These are phyloP conservation scores for Ciona savignyi DNA, from an alignment of 23 tunicate species.

Conservation along the genomic window DNA sequence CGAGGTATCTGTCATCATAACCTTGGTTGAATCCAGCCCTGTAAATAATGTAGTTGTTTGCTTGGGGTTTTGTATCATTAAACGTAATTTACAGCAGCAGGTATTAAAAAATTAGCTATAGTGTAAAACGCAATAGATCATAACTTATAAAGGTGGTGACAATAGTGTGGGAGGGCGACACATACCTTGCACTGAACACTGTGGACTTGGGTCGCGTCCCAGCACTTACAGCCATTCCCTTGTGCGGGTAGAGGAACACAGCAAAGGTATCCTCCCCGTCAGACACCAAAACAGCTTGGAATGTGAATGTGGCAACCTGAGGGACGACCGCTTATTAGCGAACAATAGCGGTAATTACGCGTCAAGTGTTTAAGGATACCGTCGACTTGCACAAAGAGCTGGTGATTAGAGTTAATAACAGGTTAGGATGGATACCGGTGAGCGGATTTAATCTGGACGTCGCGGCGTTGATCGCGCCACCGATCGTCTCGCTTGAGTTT, in stretches of 20 bases:
- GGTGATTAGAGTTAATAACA: background rate
- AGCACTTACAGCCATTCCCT: slow-evolving; percentile 37
- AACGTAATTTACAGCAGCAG: too few species aligned
- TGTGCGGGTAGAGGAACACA: slow-evolving; percentile 67
- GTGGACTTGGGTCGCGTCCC: slow-evolving; percentile 12
- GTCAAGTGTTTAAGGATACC: background rate
- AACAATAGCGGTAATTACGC: background rate
- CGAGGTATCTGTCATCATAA: slow-evolving; percentile 26
- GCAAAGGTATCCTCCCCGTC: slow-evolving; percentile 54
- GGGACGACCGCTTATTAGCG: background rate
- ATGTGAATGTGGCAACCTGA: slow-evolving; percentile 67
- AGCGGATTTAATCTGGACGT: too few species aligned
- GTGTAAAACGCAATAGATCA: too few species aligned
- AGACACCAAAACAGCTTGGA: slow-evolving; percentile 64
- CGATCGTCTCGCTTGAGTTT: too few species aligned
- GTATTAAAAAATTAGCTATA: too few species aligned
- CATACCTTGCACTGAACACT: slow-evolving; percentile 48
- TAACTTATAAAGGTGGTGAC: too few species aligned
- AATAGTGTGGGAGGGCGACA: too few species aligned
- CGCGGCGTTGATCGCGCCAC: too few species aligned
- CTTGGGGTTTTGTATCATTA: too few species aligned
- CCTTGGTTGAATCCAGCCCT: slow-evolving; percentile 89
- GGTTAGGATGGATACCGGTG: background rate
- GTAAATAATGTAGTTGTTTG: too few species aligned
- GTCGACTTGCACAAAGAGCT: too few species aligned